Percentiles rank a stretch among this genome's conserved stretches.
Conservation (phyloP, 2,888 invertebrate species). For the Rhyacophila evoluta region DNA sequence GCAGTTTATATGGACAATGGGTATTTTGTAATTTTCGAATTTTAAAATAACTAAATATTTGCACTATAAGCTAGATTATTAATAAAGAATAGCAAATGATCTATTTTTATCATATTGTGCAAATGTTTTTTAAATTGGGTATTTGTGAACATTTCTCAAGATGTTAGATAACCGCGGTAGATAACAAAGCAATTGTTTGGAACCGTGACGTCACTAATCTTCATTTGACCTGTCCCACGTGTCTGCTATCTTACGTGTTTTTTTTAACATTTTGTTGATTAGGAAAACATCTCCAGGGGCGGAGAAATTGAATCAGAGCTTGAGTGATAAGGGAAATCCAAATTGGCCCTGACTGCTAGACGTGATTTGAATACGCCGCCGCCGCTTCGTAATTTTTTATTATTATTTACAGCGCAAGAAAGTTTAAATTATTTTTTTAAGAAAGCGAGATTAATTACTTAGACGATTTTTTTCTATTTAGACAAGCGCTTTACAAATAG, state of each 20-base stretch:
- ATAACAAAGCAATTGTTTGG: slow-evolving; percentile 50
- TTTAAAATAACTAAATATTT: no score
- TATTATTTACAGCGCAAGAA: neutral
- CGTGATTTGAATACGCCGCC: slow-evolving; percentile 52
- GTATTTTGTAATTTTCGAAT: no score
- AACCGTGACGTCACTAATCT: slow-evolving; percentile 52
- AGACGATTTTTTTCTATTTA: no score
- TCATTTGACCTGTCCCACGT: slow-evolving; percentile 54
- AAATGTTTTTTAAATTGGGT: no score
- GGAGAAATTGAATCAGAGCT: slow-evolving; percentile 51
- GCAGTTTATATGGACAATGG: no score
- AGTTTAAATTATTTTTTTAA: slow-evolving; percentile 10
- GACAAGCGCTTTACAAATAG: no score
- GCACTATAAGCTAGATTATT: no score
- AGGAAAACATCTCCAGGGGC: slow-evolving; percentile 45
- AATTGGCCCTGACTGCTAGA: slow-evolving; percentile 48
- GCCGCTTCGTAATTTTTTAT: slow-evolving; percentile 26
- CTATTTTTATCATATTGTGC: no score
- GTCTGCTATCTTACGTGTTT: slow-evolving; percentile 39
- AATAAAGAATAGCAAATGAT: no score
- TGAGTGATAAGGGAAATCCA: slow-evolving; percentile 54
- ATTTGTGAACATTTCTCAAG: neutral
- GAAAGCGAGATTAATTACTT: neutral
- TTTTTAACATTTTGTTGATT: slow-evolving; percentile 53
- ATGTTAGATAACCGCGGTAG: slow-evolving; percentile 36